A percentile compares a stretch with the other conserved stretches of the same genome.
phyloP scores from a whole-genome alignment of 92 coral and sea anemone genomes.

The Heliopora coerulea region DNA sequence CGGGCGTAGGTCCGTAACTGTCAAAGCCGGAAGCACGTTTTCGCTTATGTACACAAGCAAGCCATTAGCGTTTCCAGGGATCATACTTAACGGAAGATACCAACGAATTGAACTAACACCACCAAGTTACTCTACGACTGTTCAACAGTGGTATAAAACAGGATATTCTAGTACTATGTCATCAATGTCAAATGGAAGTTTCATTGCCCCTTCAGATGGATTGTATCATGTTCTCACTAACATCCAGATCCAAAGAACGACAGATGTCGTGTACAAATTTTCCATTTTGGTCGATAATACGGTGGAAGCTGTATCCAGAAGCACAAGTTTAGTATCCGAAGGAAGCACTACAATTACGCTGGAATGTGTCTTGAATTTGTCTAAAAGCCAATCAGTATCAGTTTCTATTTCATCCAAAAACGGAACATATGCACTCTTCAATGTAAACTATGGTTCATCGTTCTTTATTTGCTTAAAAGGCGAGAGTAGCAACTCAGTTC shows the following conservation, averaged over 20 bases:
- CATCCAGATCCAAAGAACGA: not conserved
- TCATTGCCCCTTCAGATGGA: not conserved
- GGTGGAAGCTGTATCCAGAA: not conserved
- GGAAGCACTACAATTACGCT: not conserved
- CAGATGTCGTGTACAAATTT: not conserved
- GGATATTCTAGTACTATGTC: not conserved
- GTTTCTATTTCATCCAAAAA: not conserved
- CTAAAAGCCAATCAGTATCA: not conserved
- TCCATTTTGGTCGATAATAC: not conserved
- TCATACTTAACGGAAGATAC: not conserved
- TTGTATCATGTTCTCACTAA: not conserved
- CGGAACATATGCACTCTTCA: not conserved
- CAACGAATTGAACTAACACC: not conserved
- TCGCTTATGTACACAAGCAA: not conserved
- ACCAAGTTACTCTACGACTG: not conserved
- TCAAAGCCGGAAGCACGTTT: constrained; percentile 14
- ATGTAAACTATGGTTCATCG: not conserved
- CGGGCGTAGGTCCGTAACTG: not conserved
- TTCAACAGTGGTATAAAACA: not conserved
- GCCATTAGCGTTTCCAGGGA: constrained; percentile 16
- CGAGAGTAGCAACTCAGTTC: not conserved
- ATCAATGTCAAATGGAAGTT: constrained; percentile 1
- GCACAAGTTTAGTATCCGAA: not conserved
- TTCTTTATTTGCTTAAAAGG: constrained; percentile 13
- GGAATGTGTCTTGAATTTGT: constrained; percentile 6